Base-by-base conservation (phyloP, 2,113 vertebrate genomes). In the Pipa parva region DNA sequence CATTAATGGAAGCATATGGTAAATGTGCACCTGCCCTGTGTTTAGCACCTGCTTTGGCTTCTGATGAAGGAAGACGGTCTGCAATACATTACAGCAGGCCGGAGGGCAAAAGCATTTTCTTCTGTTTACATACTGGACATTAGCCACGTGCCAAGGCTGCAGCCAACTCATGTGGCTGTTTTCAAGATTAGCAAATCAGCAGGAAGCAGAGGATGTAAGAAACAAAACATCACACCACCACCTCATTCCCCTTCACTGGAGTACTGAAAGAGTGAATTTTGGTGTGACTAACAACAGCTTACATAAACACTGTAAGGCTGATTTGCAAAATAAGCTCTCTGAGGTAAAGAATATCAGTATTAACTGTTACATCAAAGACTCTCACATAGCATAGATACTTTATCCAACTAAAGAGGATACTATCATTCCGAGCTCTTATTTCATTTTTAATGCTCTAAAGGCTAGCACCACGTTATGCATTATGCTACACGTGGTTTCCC, bases 21-120 rank as follows among this genome's bases (percentile, higher is more conserved):
- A 59, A 78, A 78, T 73, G 63, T 59, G 85, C 92, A 93, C 90
- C 91, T 94, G 91, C 88, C 80, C 71, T 1, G 4, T 29, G 78
- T 56, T 74, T 76, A 79, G 80, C 93, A 94, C 92, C 93, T 95
- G 93, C 92, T 81, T 77, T 85, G 85, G 17, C 0, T 63, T 4
- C 74, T 20, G 51, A 22, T 5, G 71, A 71, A 66, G 31, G 55
- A 78, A 63, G 62, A 58, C 55, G 17, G 72, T 45, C 52, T 26
- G 62, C 59, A 70, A 21, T 1, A 50, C 39, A 5, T 71, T 74
- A 54, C 62, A 59, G n/a, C n/a, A 31, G 77, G 74, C 80, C 79
- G 71, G 60, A 25, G 77, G 83, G 80, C 80, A 78, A 74, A 77
- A 76, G 69, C 36, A 73, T 26, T 75, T 78, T 51, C 59, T 60